Evolutionary conservation across 2,888 invertebrate species (phyloP).

Genomic region (Apamea sordens): DNA sequence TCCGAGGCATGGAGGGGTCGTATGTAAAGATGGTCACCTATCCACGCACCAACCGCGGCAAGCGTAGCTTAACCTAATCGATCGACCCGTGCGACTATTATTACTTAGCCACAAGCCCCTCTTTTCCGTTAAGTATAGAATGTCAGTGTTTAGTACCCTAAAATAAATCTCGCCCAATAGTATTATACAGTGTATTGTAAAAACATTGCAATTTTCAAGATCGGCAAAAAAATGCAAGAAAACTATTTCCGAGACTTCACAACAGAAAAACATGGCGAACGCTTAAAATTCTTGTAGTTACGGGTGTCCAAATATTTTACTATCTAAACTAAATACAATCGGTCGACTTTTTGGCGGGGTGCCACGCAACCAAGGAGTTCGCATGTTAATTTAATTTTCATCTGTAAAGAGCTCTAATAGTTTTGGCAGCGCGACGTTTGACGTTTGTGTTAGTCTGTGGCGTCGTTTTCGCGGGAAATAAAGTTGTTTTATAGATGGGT

Average conservation of each 20-base stretch:
- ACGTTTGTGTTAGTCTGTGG: constrained; percentile 49
- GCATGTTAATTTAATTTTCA: constrained; percentile 61
- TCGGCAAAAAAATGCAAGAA: background rate
- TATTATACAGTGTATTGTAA: background rate
- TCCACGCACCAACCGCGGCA: no score
- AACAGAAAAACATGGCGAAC: background rate
- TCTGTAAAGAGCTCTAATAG: constrained; percentile 59
- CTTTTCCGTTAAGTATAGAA: no score
- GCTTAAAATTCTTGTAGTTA: constrained; percentile 7
- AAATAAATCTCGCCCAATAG: background rate
- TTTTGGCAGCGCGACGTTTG: constrained; percentile 61
- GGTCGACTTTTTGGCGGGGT: constrained; percentile 50
- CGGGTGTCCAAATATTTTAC: constrained; percentile 42
- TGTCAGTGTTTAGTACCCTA: background rate
- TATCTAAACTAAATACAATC: constrained; percentile 23
- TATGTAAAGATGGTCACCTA: no score
- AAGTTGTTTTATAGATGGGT: background rate
- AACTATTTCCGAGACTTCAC: background rate
- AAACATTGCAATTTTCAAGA: background rate
- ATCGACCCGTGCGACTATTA: no score
- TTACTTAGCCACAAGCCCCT: no score
- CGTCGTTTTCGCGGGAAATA: constrained; percentile 25
- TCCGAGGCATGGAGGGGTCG: no score
- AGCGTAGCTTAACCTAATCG: no score
- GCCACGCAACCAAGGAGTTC: constrained; percentile 57